A percentile compares a stretch with the other conserved stretches of the same genome.
These are phyloP conservation scores for Chloropsis cyanopogon DNA, from an alignment of 2,113 vertebrate genomes.

Conservation along the genomic window DNA sequence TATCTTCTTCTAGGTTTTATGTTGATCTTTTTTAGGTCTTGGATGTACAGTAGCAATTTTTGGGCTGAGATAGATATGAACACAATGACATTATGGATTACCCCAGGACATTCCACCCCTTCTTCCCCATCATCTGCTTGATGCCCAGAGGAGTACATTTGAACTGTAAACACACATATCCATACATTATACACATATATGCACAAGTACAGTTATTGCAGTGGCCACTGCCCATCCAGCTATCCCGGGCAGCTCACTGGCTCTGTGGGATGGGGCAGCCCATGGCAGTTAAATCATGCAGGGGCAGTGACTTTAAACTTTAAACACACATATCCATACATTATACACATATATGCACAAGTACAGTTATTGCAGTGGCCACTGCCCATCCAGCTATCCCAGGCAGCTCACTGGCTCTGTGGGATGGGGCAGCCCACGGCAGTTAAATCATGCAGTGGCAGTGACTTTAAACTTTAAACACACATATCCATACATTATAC, in stretches of 20 bases:
- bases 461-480: too few species aligned
- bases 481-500: too few species aligned
- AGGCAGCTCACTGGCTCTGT: too few species aligned
- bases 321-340: too few species aligned
- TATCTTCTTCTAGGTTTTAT: not conserved
- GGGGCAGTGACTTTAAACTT: too few species aligned
- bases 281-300: not conserved
- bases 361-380: too few species aligned
- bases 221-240: not conserved
- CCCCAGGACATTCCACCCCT: not conserved
- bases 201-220: not conserved
- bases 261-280: too few species aligned
- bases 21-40: not conserved
- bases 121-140: not conserved
- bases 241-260: too few species aligned
- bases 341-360: too few species aligned
- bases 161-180: not conserved
- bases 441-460: too few species aligned
- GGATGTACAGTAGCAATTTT: not conserved
- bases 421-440: too few species aligned
- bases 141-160: not conserved
- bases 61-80: not conserved
- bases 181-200: accelerated
- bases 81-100: not conserved
- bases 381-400: too few species aligned